Percentiles rank a stretch among this genome's conserved stretches.
Evolutionary conservation across 2,113 vertebrate genomes (phyloP).

Genomic region (Neotragus pygmaeus): DNA sequence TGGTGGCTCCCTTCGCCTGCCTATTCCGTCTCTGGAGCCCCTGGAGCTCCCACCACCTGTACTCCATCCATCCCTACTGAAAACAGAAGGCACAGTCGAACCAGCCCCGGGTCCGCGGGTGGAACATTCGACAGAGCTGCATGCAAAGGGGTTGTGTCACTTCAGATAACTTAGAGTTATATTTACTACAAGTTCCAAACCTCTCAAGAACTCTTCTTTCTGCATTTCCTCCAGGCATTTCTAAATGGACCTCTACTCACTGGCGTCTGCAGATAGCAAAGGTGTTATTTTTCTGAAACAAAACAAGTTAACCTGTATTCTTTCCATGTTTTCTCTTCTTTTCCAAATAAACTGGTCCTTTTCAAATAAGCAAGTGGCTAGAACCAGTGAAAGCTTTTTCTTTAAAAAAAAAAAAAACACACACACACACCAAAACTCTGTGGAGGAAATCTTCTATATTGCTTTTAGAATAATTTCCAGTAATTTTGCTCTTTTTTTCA

Average conservation of each 20-base stretch:
- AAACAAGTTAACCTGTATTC: neutral
- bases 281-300: neutral
- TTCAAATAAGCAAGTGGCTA: neutral
- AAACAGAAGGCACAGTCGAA: neutral
- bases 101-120: rapidly evolving
- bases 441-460: neutral
- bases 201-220: neutral
- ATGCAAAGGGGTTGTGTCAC: rapidly evolving
- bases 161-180: neutral
- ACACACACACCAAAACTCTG: too few relatives aligned
- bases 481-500: neutral
- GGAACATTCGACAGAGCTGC: neutral
- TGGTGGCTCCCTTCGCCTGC: constrained; percentile 42
- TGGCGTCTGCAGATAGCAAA: neutral
- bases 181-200: neutral
- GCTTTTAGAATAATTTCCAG: neutral
- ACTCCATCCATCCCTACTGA: rapidly evolving
- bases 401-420: neutral
- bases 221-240: neutral
- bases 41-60: rapidly evolving
- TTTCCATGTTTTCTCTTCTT: neutral
- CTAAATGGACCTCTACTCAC: neutral
- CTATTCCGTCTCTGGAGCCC: constrained; percentile 21
- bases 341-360: neutral
- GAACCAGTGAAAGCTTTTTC: neutral